Conservation (phyloP, 1,140 invertebrate species). For the Lasioglossum baleicum region DNA sequence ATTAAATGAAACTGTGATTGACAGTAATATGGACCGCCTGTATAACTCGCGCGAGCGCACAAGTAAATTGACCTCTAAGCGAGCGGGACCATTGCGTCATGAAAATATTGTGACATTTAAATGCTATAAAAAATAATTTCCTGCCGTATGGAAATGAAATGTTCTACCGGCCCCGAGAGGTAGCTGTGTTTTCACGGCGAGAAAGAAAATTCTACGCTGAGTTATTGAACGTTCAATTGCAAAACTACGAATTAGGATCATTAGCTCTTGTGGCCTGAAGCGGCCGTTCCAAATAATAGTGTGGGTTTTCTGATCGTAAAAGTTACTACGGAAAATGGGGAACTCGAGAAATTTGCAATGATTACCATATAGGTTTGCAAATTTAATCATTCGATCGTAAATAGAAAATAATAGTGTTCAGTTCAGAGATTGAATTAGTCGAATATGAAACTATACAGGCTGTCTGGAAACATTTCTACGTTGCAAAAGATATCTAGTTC, state of each 20-base stretch:
- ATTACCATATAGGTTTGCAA: no score
- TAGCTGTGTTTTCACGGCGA: not conserved
- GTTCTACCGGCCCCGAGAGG: not conserved
- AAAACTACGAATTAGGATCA: not conserved
- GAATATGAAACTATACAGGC: no score
- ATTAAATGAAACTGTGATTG: slow-evolving; percentile 7
- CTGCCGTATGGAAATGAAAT: slow-evolving; percentile 8
- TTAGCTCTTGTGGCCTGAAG: no score
- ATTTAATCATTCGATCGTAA: not conserved
- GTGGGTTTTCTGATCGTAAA: no score
- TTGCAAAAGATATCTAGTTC: not conserved
- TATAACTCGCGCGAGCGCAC: not conserved
- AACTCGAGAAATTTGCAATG: no score
- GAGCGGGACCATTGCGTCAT: slow-evolving; percentile 11
- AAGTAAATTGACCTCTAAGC: slow-evolving; percentile 8
- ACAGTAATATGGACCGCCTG: slow-evolving; percentile 10
- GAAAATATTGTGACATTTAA: slow-evolving; percentile 34
- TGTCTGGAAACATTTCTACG: no score
- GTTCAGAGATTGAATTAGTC: no score
- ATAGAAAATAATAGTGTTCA: no score
- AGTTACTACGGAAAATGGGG: no score
- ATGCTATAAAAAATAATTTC: slow-evolving; percentile 21
- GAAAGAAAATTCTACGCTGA: not conserved
- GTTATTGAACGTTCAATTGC: not conserved
- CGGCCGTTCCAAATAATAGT: no score